A percentile compares a stretch with the other conserved stretches of the same genome.
Evolutionary conservation across 2,888 invertebrate genomes (phyloP).

Genomic region (Pantelozetes paolii): DNA sequence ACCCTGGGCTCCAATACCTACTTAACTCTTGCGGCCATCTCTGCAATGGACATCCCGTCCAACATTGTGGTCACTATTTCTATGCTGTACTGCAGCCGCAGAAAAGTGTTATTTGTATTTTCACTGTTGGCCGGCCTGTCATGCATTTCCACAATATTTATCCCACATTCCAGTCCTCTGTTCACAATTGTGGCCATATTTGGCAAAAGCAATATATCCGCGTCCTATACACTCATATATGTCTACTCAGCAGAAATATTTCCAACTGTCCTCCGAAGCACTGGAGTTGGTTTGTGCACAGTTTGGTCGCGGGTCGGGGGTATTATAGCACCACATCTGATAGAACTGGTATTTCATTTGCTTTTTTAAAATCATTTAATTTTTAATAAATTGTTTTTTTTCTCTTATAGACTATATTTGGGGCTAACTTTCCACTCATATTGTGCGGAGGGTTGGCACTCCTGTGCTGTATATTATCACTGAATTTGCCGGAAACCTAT

Average conservation of each 20-base stretch:
- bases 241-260: constrained; percentile 65
- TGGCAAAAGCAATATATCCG: constrained; percentile 65
- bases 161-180: constrained; percentile 65
- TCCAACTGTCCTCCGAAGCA: constrained; percentile 59
- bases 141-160: constrained; percentile 75
- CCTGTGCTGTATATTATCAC: constrained; percentile 67
- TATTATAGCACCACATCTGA: constrained; percentile 46
- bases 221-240: constrained; percentile 66
- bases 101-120: constrained; percentile 80
- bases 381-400: not conserved
- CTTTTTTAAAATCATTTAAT: too few relatives aligned
- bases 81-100: constrained; percentile 72
- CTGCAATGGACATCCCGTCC: constrained; percentile 56
- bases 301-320: constrained; percentile 46
- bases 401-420: not conserved
- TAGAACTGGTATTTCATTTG: constrained; percentile 43
- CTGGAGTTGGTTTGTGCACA: constrained; percentile 47
- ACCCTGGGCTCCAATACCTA: constrained; percentile 72
- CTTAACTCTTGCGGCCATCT: constrained; percentile 61
- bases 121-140: constrained; percentile 80
- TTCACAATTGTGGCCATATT: constrained; percentile 64
- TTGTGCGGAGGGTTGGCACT: constrained; percentile 66
- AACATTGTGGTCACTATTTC: constrained; percentile 81
- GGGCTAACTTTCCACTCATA: constrained; percentile 49
- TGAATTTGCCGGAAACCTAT: constrained; percentile 72